These are phyloP conservation scores for Apaloderma vittatum DNA, from an alignment of 2,113 vertebrate genomes.

Conservation along the genomic window DNA sequence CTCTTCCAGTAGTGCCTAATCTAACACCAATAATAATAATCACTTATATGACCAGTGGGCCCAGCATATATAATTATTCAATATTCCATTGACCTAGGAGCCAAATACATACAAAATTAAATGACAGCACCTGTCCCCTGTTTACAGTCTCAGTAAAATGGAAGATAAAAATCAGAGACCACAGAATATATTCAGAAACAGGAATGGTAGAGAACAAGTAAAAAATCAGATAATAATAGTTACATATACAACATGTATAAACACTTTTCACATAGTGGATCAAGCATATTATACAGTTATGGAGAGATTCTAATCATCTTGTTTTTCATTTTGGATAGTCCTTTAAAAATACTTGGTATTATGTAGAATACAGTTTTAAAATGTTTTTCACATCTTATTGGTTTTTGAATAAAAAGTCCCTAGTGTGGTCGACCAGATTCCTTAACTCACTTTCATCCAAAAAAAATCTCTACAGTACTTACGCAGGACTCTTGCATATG, in stretches of 20 bases:
- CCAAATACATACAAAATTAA: not conserved
- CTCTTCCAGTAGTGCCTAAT: not conserved
- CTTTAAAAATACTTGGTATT: not conserved
- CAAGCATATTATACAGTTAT: not conserved
- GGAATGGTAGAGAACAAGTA: not conserved
- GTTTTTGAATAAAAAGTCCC: not conserved
- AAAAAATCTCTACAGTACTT: not conserved
- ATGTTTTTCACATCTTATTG: not conserved
- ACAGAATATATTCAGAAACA: not conserved
- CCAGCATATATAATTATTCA: not conserved
- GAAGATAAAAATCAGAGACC: not conserved
- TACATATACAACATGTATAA: not conserved
- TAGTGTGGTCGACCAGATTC: not conserved
- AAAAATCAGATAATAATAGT: not conserved
- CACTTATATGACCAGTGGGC: not conserved
- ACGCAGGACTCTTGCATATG: rapidly evolving
- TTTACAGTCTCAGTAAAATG: not conserved
- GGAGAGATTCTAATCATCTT: not conserved
- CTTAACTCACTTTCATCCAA: not conserved
- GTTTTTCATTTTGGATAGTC: not conserved
- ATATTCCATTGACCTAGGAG: not conserved
- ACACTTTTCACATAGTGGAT: not conserved
- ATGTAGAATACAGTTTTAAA: not conserved
- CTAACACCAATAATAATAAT: not conserved
- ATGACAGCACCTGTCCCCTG: not conserved